These are phyloP conservation scores for Drosophila mayri DNA, from an alignment of 1,140 invertebrate species.

Conservation along the genomic window DNA sequence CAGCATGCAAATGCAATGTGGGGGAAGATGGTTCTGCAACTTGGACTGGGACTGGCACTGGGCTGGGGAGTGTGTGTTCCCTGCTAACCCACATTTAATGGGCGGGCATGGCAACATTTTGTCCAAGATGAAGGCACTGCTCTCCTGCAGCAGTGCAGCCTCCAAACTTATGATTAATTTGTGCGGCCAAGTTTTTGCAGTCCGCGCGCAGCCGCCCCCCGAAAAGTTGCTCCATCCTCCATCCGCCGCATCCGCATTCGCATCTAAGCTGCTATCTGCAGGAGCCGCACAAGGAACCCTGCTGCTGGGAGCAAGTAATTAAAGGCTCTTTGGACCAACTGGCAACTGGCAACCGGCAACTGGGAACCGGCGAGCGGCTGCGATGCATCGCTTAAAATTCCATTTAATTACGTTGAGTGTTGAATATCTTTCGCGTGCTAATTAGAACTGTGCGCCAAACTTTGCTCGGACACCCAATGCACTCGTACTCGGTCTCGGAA, in stretches of 20 bases:
- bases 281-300: conserved; percentile 15
- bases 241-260: conserved; percentile 20
- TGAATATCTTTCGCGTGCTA: conserved; percentile 76
- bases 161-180: conserved; percentile 82
- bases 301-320: conserved; percentile 59
- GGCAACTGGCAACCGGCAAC: conserved; percentile 35
- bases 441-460: conserved; percentile 70
- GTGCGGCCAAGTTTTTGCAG: conserved; percentile 68
- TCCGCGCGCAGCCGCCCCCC: conserved; percentile 49
- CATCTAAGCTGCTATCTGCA: conserved; percentile 60
- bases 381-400: conserved; percentile 78
- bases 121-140: conserved; percentile 47
- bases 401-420: conserved; percentile 81
- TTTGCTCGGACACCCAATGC: conserved; percentile 67
- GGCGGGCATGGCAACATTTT: conserved; percentile 48
- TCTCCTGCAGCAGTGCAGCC: conserved; percentile 44
- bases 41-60: conserved; percentile 5
- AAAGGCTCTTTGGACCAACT: conserved; percentile 65
- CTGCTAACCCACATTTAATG: conserved; percentile 75
- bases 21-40: conserved; percentile 19
- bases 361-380: conserved; percentile 2
- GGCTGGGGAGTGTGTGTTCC: neutral
- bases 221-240: conserved; percentile 54
- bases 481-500: conserved; percentile 7
- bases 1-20: conserved; percentile 44